Percentiles rank a stretch among this genome's conserved stretches.
Conservation (phyloP, 2,113 vertebrate genomes). For the Anseranas semipalmata region DNA sequence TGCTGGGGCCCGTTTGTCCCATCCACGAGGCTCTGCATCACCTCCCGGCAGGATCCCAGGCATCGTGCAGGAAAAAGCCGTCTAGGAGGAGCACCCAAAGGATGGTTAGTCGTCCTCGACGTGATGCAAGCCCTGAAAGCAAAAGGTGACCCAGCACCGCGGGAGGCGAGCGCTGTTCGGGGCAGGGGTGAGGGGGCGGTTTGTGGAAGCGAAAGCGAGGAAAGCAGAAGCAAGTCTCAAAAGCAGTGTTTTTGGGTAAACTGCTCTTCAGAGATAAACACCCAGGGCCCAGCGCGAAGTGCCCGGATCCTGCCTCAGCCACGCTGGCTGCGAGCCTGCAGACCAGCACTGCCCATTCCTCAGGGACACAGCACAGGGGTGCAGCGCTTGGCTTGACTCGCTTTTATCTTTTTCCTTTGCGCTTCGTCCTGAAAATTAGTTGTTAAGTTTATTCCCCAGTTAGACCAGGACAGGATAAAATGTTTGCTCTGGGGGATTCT, state of each 20-base stretch:
- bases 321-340: rapidly evolving
- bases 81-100: background rate
- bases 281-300: background rate
- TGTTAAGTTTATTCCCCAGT: constrained; percentile 47
- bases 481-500: background rate
- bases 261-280: background rate
- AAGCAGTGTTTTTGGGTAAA: background rate
- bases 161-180: rapidly evolving
- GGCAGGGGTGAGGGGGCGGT: background rate
- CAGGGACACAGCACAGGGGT: background rate
- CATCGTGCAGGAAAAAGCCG: background rate
- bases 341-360: background rate
- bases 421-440: constrained; percentile 13
- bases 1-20: background rate
- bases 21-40: background rate
- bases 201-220: background rate
- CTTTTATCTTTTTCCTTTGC: constrained; percentile 39
- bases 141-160: background rate
- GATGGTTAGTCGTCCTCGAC: background rate
- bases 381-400: background rate
- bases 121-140: background rate
- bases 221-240: background rate
- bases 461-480: constrained; percentile 14
- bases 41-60: background rate
- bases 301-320: background rate